phyloP scores from a whole-genome alignment of 2,888 invertebrate species.

The Parapristionchus giblindavisi region DNA sequence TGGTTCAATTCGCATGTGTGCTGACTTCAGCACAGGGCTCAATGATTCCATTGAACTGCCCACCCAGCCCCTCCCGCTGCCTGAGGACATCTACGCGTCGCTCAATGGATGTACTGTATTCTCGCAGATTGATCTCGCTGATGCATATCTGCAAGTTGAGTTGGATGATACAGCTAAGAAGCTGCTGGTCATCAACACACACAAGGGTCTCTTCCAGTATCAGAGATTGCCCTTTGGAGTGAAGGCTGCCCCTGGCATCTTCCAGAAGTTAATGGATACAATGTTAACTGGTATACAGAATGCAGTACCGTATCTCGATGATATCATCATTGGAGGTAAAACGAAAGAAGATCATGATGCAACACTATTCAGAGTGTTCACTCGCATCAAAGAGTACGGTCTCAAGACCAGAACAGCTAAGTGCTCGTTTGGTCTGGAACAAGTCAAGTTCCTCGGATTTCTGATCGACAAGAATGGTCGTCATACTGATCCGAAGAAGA shows the following conservation, averaged over 20 bases:
- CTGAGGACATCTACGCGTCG: constrained; percentile 48
- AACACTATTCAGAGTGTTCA: constrained; percentile 34
- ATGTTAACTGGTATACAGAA: constrained; percentile 43
- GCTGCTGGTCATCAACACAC: constrained; percentile 48
- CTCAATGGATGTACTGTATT: constrained; percentile 50
- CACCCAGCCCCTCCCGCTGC: constrained; percentile 51
- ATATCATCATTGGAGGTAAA: constrained; percentile 42
- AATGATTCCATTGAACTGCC: constrained; percentile 47
- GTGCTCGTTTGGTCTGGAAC: constrained; percentile 38
- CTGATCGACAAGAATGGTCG: constrained; percentile 36
- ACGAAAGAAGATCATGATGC: constrained; percentile 39
- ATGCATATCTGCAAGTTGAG: constrained; percentile 52
- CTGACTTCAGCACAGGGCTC: constrained; percentile 46
- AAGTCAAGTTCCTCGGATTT: constrained; percentile 42
- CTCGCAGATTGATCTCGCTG: constrained; percentile 49
- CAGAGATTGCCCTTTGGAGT: constrained; percentile 55
- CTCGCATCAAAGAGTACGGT: constrained; percentile 38
- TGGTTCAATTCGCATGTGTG: constrained; percentile 47
- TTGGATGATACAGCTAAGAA: constrained; percentile 44
- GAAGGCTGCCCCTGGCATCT: constrained; percentile 53
- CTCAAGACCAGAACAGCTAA: constrained; percentile 28
- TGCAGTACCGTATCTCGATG: no score
- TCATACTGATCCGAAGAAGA: constrained; percentile 43
- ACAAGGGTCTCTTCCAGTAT: constrained; percentile 51
- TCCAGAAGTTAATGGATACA: constrained; percentile 52